Conservation (phyloP, 2,113 vertebrate genomes). For the Notothenia rossii region DNA sequence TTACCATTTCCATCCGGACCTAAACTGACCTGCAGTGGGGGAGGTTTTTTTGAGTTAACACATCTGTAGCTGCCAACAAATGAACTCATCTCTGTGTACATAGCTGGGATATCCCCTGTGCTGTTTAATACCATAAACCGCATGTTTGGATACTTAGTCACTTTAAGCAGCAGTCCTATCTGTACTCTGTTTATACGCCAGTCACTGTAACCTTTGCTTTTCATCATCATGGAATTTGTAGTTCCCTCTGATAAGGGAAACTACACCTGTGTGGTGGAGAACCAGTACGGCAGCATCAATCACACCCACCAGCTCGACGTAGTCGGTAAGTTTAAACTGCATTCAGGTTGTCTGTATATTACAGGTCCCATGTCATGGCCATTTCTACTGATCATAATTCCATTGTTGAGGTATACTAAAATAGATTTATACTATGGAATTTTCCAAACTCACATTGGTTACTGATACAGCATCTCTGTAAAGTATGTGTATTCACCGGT, state of each 20-base stretch:
- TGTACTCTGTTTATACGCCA: neutral
- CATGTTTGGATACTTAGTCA: neutral
- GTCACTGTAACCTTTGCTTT: neutral
- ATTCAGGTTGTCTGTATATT: neutral
- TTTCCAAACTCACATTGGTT: no score
- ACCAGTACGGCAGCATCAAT: constrained; percentile 94
- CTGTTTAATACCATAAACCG: neutral
- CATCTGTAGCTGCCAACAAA: no score
- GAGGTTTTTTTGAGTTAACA: no score
- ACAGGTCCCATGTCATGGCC: no score
- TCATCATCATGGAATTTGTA: constrained; percentile 98
- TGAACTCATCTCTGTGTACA: neutral
- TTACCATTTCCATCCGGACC: no score
- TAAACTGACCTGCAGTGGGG: no score
- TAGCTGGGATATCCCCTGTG: neutral
- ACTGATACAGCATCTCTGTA: no score
- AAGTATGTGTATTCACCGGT: no score
- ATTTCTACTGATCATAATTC: no score
- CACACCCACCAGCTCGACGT: constrained; percentile 99
- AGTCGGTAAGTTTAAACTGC: constrained; percentile 87
- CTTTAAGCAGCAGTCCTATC: neutral
- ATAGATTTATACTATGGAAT: no score
- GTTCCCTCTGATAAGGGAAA: constrained; percentile 98
- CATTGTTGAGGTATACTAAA: no score
- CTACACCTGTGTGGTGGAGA: constrained; percentile 98